Conservation (phyloP, 2,797 vertebrate genomes). For the Australoheros facetus region DNA sequence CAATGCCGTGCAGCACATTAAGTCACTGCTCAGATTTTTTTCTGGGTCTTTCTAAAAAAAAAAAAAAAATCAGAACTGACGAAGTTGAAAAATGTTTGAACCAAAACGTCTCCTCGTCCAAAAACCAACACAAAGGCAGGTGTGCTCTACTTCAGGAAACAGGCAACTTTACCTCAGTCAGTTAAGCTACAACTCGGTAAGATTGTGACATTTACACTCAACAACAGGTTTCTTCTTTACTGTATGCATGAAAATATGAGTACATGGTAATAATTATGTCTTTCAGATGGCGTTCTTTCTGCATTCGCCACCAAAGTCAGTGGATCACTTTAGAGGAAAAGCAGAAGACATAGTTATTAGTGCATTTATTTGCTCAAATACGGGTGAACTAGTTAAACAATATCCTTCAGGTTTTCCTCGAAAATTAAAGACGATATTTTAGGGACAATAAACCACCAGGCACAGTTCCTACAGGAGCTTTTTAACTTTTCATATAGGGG, state of each 20-base stretch:
- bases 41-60: neutral
- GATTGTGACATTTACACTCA: constrained; percentile 57
- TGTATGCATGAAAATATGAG: constrained; percentile 61
- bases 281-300: constrained; percentile 31
- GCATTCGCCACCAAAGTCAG: constrained; percentile 51
- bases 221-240: constrained; percentile 42
- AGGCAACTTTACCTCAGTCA: constrained; percentile 76
- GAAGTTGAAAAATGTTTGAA: constrained; percentile 22
- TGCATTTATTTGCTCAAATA: constrained; percentile 57
- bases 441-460: constrained; percentile 53
- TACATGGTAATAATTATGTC: constrained; percentile 33
- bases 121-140: constrained; percentile 15
- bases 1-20: accelerated
- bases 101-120: constrained; percentile 33
- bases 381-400: constrained; percentile 60
- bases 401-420: constrained; percentile 63
- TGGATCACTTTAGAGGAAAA: constrained; percentile 27
- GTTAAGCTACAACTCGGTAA: constrained; percentile 60
- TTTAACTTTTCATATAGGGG: constrained; percentile 56
- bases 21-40: neutral
- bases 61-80: neutral
- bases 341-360: constrained; percentile 34
- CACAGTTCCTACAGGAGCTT: constrained; percentile 42
- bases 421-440: constrained; percentile 55
- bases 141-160: constrained; percentile 71